phyloP scores from a whole-genome alignment of 2,797 vertebrate genomes.

The Gymnocypris eckloni region DNA sequence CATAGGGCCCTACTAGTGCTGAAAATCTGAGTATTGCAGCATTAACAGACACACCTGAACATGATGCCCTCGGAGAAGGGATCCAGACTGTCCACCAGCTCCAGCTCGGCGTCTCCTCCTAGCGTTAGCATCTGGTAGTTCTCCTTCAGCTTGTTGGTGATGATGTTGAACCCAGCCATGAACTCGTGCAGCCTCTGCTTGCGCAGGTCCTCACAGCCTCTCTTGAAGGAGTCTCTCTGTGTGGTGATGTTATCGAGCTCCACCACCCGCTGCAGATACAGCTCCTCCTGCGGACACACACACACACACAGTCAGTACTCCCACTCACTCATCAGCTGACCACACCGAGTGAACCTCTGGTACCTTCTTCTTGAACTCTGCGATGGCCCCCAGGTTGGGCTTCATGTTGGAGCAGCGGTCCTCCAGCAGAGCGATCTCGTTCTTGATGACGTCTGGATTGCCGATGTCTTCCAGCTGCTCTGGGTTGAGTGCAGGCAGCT shows the following conservation, averaged over 20 bases:
- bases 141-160: conserved; percentile 97
- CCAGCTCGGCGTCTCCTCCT: conserved; percentile 95
- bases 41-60: conserved; percentile 84
- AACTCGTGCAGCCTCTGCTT: conserved; percentile 96
- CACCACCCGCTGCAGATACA: conserved; percentile 90
- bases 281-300: conserved; percentile 83
- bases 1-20: no score
- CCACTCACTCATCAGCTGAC: background rate
- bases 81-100: conserved; percentile 96
- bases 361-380: conserved; percentile 93
- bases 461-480: conserved; percentile 83
- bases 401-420: conserved; percentile 87
- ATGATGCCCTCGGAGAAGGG: conserved; percentile 98
- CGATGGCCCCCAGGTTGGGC: conserved; percentile 91
- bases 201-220: conserved; percentile 87
- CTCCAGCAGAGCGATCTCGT: conserved; percentile 90
- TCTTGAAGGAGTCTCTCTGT: conserved; percentile 89
- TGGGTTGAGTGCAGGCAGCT: conserved; percentile 77
- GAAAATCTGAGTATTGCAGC: background rate
- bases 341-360: background rate
- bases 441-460: conserved; percentile 83
- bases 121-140: conserved; percentile 99
- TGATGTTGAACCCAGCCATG: conserved; percentile 95
- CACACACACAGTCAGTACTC: background rate
- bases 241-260: conserved; percentile 92